Conservation (phyloP, 2,888 invertebrate species). For the Cataglyphis albicans region DNA sequence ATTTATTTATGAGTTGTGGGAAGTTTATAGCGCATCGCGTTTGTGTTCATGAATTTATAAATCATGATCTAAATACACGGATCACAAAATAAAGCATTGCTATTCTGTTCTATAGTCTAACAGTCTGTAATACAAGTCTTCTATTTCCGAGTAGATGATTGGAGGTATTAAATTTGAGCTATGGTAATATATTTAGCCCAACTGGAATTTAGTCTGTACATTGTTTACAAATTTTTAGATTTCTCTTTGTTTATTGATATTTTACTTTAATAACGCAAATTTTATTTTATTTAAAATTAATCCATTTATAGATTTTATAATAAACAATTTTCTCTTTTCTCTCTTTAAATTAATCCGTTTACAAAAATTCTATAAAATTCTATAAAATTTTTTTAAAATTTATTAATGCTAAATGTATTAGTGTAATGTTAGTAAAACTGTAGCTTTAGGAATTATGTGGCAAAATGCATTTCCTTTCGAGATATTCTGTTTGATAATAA, state of each 20-base stretch:
- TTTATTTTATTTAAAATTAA: not conserved
- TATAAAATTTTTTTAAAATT: not conserved
- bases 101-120: slow-evolving; percentile 13
- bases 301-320: not conserved
- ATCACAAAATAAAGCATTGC: slow-evolving; percentile 47
- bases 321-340: not conserved
- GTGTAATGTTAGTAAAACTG: not conserved
- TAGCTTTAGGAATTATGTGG: not conserved
- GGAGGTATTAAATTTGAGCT: not conserved
- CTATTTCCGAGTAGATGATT: not conserved
- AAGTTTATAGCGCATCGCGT: not conserved
- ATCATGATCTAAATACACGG: slow-evolving; percentile 13
- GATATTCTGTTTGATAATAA: not conserved
- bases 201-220: not conserved
- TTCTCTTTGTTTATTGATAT: not conserved
- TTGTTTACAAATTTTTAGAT: not conserved
- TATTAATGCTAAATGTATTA: not conserved
- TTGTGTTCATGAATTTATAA: slow-evolving; percentile 26
- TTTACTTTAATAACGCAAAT: not conserved
- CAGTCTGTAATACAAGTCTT: slow-evolving; percentile 1
- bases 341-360: not conserved
- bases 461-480: not conserved
- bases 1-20: slow-evolving; percentile 23
- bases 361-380: not conserved
- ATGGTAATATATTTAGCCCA: not conserved